Base-by-base conservation (phyloP, 2,113 vertebrate species). In the Hemibates koningsi region DNA sequence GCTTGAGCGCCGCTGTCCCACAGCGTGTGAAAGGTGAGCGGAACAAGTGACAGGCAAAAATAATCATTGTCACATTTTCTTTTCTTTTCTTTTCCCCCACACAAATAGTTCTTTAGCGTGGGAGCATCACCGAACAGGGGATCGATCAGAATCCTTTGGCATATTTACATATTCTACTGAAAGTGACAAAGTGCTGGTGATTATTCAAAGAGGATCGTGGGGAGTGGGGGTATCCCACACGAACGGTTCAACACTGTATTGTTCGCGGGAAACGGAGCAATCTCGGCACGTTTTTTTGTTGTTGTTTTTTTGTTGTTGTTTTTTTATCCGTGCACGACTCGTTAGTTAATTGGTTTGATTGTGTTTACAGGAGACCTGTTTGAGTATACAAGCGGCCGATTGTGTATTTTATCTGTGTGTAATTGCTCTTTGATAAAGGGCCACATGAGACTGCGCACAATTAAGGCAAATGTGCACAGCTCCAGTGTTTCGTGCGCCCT, bases 21-120 rank as follows among this genome's bases (percentile, higher is more conserved):
- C 95, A 95, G 93, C 90, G 82, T 85, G 95, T 93, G 80, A 93
- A 91, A 95, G 97, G 97, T 97, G 92, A 97, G 96, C 86, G 89
- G 61, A 76, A 81, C 73, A 92, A 93, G 91, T 91, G 79, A 80
- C 85, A 71, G 45, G n/a, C 80, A 73, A 79, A 88, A 59, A 84
- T 82, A 21, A 24, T 50, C 24, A 41, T n/a, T 78, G 50, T 82
- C 16, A 56, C 24, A 56, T 38, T 79, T 36, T 71, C 4, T 66
- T 38, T 66, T 63, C 1, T 54, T 24, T 4, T 54, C 50, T 24
- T 56, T 7, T 13, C 54, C 3, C 7, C 17, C 24, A 9, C 45
- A 80, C 38, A 21, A 34, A 4, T n/a, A 54, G 17, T 54, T 29
- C 17, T 50, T 38, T 19, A 5, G 76, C 66, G 27, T 82, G 76